Percentiles rank a stretch among this genome's conserved stretches.
Evolutionary conservation across 2,797 vertebrate genomes (phyloP).

Genomic region (Borostomias antarcticus): DNA sequence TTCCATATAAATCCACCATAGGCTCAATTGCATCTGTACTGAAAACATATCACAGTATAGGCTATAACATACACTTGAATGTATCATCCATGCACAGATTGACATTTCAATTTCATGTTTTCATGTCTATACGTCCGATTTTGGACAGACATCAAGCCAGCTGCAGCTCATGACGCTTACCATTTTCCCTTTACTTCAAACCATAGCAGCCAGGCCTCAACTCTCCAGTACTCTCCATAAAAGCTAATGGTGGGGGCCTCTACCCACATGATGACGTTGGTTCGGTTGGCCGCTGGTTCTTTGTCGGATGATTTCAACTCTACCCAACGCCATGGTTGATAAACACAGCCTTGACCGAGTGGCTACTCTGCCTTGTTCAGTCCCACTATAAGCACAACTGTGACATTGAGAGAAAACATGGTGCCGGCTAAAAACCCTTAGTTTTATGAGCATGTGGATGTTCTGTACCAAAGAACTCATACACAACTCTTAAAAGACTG

Average conservation of each 20-base stretch:
- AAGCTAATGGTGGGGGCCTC: constrained; percentile 41
- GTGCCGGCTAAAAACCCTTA: constrained; percentile 11
- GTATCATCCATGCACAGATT: background rate
- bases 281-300: constrained; percentile 44
- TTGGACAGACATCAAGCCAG: too few relatives aligned
- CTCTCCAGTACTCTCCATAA: constrained; percentile 40
- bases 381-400: constrained; percentile 5
- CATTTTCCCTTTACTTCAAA: constrained; percentile 41
- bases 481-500: constrained; percentile 35
- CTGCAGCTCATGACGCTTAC: background rate
- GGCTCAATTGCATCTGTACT: background rate
- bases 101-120: too few relatives aligned
- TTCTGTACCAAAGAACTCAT: constrained; percentile 4
- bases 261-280: constrained; percentile 43
- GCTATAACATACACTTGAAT: background rate
- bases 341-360: constrained; percentile 39
- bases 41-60: background rate
- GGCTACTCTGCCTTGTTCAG: constrained; percentile 24
- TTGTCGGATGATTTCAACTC: constrained; percentile 32
- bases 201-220: constrained; percentile 47
- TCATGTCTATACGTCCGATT: too few relatives aligned
- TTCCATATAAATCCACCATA: background rate
- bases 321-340: constrained; percentile 37
- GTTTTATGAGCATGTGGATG: constrained; percentile 22
- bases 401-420: background rate